These are phyloP conservation scores for Drosophila subquinaria DNA, from an alignment of 2,888 invertebrate genomes.

Conservation along the genomic window DNA sequence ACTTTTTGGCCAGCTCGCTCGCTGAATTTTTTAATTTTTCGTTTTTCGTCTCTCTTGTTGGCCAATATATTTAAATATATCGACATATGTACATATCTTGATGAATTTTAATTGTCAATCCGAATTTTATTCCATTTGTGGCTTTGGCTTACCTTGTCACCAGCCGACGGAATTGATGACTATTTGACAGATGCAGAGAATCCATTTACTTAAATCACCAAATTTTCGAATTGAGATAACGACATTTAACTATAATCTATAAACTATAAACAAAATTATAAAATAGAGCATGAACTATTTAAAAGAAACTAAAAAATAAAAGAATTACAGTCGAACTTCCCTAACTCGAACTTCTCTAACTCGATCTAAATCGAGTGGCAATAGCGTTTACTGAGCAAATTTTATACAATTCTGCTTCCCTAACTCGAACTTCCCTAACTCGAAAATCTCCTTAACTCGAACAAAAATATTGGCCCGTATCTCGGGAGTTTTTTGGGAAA, in stretches of 20 bases:
- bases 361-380: too few relatives aligned
- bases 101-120: conserved; percentile 69
- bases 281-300: background rate
- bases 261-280: background rate
- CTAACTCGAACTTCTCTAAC: too few relatives aligned
- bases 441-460: too few relatives aligned
- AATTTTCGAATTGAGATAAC: background rate
- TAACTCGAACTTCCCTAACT: too few relatives aligned
- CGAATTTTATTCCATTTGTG: conserved; percentile 48
- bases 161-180: conserved; percentile 45
- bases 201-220: conserved; percentile 12
- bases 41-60: background rate
- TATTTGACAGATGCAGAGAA: conserved; percentile 18
- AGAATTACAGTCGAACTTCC: too few relatives aligned
- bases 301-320: too few relatives aligned
- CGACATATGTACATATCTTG: conserved; percentile 26
- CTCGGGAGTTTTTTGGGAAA: too few relatives aligned
- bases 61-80: background rate
- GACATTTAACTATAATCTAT: background rate
- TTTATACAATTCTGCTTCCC: too few relatives aligned
- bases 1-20: conserved; percentile 57
- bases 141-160: conserved; percentile 35
- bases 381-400: too few relatives aligned
- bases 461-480: too few relatives aligned
- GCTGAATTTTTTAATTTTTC: background rate